Evolutionary conservation across 2,888 invertebrate genomes (phyloP), one percentile per base, ranked within the genome.

Genomic region (Laothoe populi): DNA sequence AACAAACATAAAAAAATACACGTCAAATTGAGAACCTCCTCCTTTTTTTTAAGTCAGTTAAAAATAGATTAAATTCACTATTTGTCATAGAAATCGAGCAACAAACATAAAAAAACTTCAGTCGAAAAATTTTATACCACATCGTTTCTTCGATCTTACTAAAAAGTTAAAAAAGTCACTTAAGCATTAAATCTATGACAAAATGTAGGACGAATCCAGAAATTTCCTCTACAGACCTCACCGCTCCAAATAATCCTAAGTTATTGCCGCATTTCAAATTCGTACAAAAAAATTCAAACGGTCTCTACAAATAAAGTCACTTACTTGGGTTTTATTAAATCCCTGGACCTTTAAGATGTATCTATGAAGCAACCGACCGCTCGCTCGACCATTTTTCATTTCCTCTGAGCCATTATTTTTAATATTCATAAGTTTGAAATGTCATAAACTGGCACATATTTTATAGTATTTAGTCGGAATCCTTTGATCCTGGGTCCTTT

Each of bases 201-300:
- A 13, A 42, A 42, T n/a, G 40, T n/a, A n/a, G 4, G 11, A n/a
- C n/a, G 2, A 13, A 42, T 42, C 10, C 40, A 11, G 13, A 23
- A 31, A 31, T 31, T 31, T 24, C 11, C 24, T 46, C 46, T 23
- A 24, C 4, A 23, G 3, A 46, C 23, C 38, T 38, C 46, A 13
- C 23, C n/a, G n/a, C n/a, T n/a, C 23, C 21, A 4, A 46, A 19
- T 58, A 58, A 58, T 58, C 23, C 38, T 16, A 23, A 58, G 40
- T 58, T 58, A 24, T 58, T 58, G 21, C 31, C 45, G 45, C 45
- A 21, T 45, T 45, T 45, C 45, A 45, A 21, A 45, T 45, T 45
- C 19, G 19, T 21, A 45, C 10, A 45, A 2, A 45, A 38, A 26
- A 31, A 31, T 35, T 11, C 19, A 35, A 53, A 53, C 49, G 10